Percentiles rank a stretch among this genome's conserved stretches.
These are phyloP conservation scores for Ophion slaviceki DNA, from an alignment of 2,888 invertebrate genomes.

Conservation along the genomic window DNA sequence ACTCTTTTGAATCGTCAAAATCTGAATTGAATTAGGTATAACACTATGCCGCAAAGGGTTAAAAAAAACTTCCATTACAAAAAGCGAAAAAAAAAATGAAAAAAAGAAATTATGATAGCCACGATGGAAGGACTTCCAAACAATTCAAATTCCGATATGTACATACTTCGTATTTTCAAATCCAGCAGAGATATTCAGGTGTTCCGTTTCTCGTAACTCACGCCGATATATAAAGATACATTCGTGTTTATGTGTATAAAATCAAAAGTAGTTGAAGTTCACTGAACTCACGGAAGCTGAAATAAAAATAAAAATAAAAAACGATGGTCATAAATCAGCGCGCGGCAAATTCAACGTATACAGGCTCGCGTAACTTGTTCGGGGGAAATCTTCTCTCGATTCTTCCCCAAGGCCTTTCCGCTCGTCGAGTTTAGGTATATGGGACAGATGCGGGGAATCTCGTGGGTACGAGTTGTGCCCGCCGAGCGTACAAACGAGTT, in stretches of 20 bases:
- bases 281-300: background rate
- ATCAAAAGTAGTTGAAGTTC: background rate
- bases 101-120: no score
- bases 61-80: no score
- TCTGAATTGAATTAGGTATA: no score
- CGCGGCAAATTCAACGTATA: constrained; percentile 41
- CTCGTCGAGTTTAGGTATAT: constrained; percentile 6
- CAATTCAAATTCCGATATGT: no score
- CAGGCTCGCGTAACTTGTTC: constrained; percentile 51
- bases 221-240: no score
- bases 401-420: constrained; percentile 30
- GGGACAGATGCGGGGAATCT: constrained; percentile 11
- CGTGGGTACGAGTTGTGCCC: constrained; percentile 20
- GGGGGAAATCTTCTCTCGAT: constrained; percentile 40
- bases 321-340: constrained; percentile 53
- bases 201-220: no score
- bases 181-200: no score
- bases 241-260: background rate
- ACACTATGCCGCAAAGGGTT: no score
- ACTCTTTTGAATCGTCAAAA: no score
- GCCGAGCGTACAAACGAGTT: constrained; percentile 64
- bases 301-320: constrained; percentile 40
- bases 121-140: no score
- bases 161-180: no score
- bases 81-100: no score